These are phyloP conservation scores for Orchestia grillus DNA, from an alignment of 1,140 invertebrate genomes.

Conservation along the genomic window DNA sequence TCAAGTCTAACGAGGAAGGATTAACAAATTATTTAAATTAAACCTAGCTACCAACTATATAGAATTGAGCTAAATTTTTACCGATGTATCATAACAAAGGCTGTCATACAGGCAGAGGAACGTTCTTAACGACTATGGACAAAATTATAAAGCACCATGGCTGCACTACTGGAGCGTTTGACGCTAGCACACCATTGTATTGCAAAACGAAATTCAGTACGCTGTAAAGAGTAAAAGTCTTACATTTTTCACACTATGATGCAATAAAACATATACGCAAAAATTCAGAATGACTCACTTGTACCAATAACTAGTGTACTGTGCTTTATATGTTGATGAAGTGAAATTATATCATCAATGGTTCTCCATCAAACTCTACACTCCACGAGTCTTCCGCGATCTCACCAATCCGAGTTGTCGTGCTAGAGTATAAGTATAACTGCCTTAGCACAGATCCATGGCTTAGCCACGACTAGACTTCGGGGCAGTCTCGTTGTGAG, in stretches of 20 bases:
- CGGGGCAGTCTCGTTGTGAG: neutral
- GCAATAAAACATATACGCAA: no score
- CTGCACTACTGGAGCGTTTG: neutral
- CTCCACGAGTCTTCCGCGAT: no score
- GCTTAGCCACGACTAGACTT: neutral
- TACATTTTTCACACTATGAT: no score
- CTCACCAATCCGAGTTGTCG: no score
- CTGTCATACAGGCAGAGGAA: neutral
- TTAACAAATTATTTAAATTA: neutral
- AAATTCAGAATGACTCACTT: no score
- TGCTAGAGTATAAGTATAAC: neutral
- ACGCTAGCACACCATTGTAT: no score
- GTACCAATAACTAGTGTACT: neutral
- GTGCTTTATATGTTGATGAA: neutral
- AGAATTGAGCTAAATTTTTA: neutral
- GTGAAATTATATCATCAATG: no score
- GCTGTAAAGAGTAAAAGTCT: no score
- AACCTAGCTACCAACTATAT: neutral
- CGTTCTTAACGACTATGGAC: neutral
- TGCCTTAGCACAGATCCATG: neutral
- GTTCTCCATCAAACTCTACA: no score
- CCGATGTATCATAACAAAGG: neutral
- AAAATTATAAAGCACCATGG: neutral
- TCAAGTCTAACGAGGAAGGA: neutral
- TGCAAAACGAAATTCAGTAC: no score